Evolutionary conservation across 1,140 invertebrate genomes (phyloP).

Genomic region (Drosophila parvula): DNA sequence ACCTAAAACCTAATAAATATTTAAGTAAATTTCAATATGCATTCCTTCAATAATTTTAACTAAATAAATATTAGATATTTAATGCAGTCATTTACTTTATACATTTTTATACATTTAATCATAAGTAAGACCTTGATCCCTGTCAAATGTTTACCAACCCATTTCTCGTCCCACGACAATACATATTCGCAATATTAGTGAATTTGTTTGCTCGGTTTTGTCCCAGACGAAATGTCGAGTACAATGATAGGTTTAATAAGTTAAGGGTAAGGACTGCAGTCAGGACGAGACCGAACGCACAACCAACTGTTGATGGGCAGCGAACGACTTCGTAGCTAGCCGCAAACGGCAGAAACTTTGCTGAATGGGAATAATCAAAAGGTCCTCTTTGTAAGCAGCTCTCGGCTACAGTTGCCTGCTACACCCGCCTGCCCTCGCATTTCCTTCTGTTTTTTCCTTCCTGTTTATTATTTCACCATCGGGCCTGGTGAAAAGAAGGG

Average conservation of each 20-base stretch:
- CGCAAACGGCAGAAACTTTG: slow-evolving; percentile 28
- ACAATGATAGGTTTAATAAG: slow-evolving; percentile 82
- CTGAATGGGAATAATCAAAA: slow-evolving; percentile 56
- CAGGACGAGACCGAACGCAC: slow-evolving; percentile 26
- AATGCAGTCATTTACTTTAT: not conserved
- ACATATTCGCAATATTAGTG: slow-evolving; percentile 21
- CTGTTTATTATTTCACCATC: slow-evolving; percentile 72
- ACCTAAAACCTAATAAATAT: not conserved
- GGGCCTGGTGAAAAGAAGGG: not conserved
- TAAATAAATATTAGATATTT: not conserved
- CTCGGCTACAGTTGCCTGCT: slow-evolving; percentile 32
- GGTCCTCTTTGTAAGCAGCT: slow-evolving; percentile 36
- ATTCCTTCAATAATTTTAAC: not conserved
- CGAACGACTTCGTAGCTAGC: not conserved
- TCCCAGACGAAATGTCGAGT: slow-evolving; percentile 55
- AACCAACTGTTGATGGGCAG: slow-evolving; percentile 41
- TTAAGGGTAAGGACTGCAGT: slow-evolving; percentile 35
- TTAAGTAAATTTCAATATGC: not conserved
- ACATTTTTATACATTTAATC: not conserved
- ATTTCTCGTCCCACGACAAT: not conserved
- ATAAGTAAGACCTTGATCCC: not conserved
- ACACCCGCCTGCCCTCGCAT: slow-evolving; percentile 27
- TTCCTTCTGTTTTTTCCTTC: slow-evolving; percentile 54
- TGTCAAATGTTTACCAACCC: not conserved
- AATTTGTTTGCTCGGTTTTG: slow-evolving; percentile 53